Base-by-base conservation (phyloP, 2,797 vertebrate species). In the Muscicapa striata region DNA sequence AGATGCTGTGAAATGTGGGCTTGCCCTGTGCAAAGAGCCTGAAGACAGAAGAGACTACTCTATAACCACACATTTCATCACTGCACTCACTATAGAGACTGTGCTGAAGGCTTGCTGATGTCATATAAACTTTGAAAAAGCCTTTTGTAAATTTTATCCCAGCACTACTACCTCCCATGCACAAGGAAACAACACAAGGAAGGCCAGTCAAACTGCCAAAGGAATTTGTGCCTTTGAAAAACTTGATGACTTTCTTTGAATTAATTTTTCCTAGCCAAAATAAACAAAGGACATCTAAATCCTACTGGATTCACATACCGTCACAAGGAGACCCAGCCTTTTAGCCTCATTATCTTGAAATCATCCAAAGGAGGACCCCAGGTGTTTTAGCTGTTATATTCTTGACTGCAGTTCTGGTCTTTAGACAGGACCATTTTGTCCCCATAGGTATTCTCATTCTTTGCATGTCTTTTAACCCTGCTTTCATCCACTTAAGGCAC, bases 41-140 rank as follows among this genome's bases (percentile, higher is more conserved):
- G 15, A 19, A 84, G 41, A 23, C 26, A 75, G 26, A 34, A 30
- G 22, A n/a, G 66, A 6, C 27, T 63, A 5, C 7, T 79, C 23
- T 52, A 5, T 6, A 9, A 15, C 26, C 12, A 16, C 23, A 6
- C 3, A 22, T 11, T 21, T 51, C 49, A 32, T 12, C 0, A 0
- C 45, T 48, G 6, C 1, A 0, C 43, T 82, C 7, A 0, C 21
- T 54, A 2, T 7, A 15, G 20, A 48, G 14, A 58, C 26, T 11
- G 4, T 16, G 5, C 18, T 61, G 90, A 64, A 54, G 46, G 30
- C 30, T 85, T 62, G 26, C 18, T 59, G 48, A 40, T 57, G 15
- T 51, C 48, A 27, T 0, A 5, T 15, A 45, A 86, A 45, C 29
- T 17, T 57, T 38, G 27, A 43, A 73, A 85, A 40, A 94, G 6